Base-by-base conservation (phyloP, 2,113 vertebrate genomes). In the Felis chaus region DNA sequence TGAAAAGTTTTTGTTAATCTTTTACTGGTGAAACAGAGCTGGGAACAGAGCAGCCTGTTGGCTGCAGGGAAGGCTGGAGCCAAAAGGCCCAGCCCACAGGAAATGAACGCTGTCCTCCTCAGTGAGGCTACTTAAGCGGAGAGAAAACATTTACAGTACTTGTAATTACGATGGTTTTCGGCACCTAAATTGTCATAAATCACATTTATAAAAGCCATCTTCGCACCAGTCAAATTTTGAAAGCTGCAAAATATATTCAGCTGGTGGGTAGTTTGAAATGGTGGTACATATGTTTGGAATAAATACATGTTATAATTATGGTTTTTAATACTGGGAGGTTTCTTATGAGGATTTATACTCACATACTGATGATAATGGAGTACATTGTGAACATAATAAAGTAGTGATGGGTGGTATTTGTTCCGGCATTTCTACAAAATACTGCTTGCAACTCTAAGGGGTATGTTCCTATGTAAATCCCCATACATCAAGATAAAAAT, bases 341-440 rank as follows among this genome's bases (percentile, higher is more conserved):
- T 98, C 98, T 98, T 98, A 96, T 83, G 98, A 98, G 98, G 98
- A 98, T 98, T 98, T 98, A 98, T 98, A 93, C 94, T 96, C 98
- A 98, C 98, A 98, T 97, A 97, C 98, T 98, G 98, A 98, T 98
- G 98, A 98, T 98, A 98, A 97, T 98, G 95, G 95, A 93, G 66
- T 73, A 93, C 95, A 97, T 97, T 98, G 98, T 98, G 97, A 98
- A 94, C 98, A 98, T 98, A 98, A 98, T 98, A 97, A 98, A 97
- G 96, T 96, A 97, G 97, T 98, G 97, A 97, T 95, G 96, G 78
- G 97, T 94, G 97, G 97, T 97, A 81, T 98, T 98, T 98, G 96
- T 97, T 98, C 95, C 94, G 39, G 97, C 68, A 71, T 80, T 97
- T 98, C 98, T 98, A 63, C 94, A 97, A 84, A 96, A 94, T 97